These are phyloP conservation scores for Harpagoxenus sublaevis DNA, from an alignment of 2,888 invertebrate genomes.

Conservation along the genomic window DNA sequence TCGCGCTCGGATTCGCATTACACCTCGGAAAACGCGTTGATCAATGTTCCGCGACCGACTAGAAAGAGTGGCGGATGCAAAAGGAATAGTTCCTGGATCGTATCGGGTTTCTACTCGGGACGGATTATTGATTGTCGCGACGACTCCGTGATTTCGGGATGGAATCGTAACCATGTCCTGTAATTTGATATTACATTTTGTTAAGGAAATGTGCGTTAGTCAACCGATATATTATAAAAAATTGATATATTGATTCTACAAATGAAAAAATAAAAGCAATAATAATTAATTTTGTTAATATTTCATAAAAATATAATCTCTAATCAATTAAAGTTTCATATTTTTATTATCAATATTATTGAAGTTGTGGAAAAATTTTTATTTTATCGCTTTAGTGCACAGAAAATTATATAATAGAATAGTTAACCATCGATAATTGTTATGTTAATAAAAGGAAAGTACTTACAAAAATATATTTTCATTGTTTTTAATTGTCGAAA, in stretches of 20 bases:
- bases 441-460: no score
- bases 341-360: no score
- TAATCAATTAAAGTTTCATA: not conserved
- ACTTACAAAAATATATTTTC: no score
- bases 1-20: constrained; percentile 59
- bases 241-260: no score
- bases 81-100: constrained; percentile 22
- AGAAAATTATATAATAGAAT: no score
- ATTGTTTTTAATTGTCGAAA: no score
- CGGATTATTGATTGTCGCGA: constrained; percentile 35
- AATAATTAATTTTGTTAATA: not conserved
- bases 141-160: constrained; percentile 11
- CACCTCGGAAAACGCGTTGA: constrained; percentile 57
- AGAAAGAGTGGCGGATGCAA: constrained; percentile 3
- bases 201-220: not conserved
- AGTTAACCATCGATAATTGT: no score
- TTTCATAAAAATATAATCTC: not conserved
- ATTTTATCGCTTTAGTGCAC: no score
- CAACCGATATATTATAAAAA: not conserved
- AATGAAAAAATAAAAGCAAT: not conserved
- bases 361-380: no score
- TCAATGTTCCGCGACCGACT: constrained; percentile 46
- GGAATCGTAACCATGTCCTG: not conserved
- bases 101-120: constrained; percentile 15
- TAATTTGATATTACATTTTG: constrained; percentile 4